Percentiles rank a stretch among this genome's conserved stretches.
phyloP scores from a whole-genome alignment of 2,113 vertebrate species.

The Epinephelus lanceolatus region DNA sequence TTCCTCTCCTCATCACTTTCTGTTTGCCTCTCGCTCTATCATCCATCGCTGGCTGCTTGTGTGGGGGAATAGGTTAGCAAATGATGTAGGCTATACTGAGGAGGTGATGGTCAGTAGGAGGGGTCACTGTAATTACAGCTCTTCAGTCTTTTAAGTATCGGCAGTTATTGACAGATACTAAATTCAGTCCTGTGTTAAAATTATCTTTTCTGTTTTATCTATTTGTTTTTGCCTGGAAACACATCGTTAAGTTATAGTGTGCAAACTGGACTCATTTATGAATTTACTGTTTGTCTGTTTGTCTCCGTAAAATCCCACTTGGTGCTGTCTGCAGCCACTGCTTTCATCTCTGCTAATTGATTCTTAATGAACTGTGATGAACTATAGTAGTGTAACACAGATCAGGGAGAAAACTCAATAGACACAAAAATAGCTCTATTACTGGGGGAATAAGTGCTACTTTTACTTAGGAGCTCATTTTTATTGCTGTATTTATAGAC shows the following conservation, averaged over 20 bases:
- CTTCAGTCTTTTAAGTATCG: neutral
- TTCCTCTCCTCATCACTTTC: neutral
- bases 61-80: conserved; percentile 20
- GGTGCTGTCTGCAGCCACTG: neutral
- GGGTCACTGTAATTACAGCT: neutral
- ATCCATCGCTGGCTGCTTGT: conserved; percentile 3
- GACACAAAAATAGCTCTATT: conserved; percentile 10
- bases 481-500: no score
- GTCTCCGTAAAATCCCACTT: neutral
- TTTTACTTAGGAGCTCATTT: neutral
- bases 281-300: conserved; percentile 19
- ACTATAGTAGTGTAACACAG: neutral
- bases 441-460: neutral
- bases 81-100: neutral
- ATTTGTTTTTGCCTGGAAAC: neutral
- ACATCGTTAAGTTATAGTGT: conserved; percentile 19
- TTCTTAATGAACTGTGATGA: conserved; percentile 13
- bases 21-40: neutral
- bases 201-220: neutral
- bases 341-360: conserved; percentile 15
- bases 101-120: neutral
- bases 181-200: neutral
- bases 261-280: neutral
- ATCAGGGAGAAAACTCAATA: conserved; percentile 1
- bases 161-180: neutral